Percentiles rank a stretch among this genome's conserved stretches.
phyloP scores from a whole-genome alignment of 2,797 vertebrate genomes.

The Neosalanx taihuensis region DNA sequence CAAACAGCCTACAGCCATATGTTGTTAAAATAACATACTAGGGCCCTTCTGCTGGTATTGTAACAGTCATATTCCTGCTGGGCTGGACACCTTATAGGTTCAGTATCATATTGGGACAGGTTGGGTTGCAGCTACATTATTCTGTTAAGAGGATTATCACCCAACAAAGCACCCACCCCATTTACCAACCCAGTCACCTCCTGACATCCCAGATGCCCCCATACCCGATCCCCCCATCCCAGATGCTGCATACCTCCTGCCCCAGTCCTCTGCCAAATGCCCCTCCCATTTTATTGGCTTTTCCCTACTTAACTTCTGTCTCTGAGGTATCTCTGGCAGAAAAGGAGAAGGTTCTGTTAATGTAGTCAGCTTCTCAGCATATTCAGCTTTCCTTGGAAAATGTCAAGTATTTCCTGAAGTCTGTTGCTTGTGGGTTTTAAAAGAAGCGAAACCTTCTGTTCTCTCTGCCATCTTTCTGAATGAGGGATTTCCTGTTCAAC shows the following conservation, averaged over 20 bases:
- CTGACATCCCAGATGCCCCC: neutral
- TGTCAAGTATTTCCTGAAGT: slow-evolving; percentile 7
- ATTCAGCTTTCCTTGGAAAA: neutral
- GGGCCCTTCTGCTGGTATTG: neutral
- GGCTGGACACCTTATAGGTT: neutral
- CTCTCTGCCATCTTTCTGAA: neutral
- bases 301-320: neutral
- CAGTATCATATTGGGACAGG: too few species aligned
- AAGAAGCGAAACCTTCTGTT: neutral
- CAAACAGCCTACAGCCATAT: slow-evolving; percentile 59
- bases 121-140: too few species aligned
- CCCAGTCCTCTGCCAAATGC: too few species aligned
- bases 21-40: slow-evolving; percentile 21
- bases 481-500: neutral
- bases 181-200: neutral
- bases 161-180: neutral
- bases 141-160: slow-evolving; percentile 1
- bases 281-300: neutral
- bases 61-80: neutral
- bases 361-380: neutral
- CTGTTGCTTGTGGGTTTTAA: neutral
- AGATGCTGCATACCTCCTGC: too few species aligned
- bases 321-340: neutral
- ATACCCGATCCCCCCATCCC: too few species aligned
- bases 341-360: neutral